Conservation (phyloP, 2,113 vertebrate genomes). For the Etheostoma spectabile region DNA sequence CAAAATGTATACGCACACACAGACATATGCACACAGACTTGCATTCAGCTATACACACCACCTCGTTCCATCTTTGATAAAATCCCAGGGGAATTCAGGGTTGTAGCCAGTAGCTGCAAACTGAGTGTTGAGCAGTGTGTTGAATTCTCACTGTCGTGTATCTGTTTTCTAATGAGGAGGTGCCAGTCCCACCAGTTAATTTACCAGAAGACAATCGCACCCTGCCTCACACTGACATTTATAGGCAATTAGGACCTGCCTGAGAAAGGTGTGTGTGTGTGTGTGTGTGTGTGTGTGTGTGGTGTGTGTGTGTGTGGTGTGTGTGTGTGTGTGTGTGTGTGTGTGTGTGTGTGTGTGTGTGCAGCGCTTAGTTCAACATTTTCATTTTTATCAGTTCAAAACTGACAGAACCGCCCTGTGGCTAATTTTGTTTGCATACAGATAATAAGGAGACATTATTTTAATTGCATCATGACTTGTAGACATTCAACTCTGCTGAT, state of each 20-base stretch:
- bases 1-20: slow-evolving; percentile 41
- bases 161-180: slow-evolving; percentile 79
- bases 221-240: slow-evolving; percentile 80
- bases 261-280: slow-evolving; percentile 45
- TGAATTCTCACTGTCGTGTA: slow-evolving; percentile 63
- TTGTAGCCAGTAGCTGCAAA: slow-evolving; percentile 54
- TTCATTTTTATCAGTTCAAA: slow-evolving; percentile 66
- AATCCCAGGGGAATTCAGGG: slow-evolving; percentile 58
- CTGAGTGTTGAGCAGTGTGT: slow-evolving; percentile 72
- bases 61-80: slow-evolving; percentile 37
- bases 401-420: slow-evolving; percentile 40
- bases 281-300: slow-evolving; percentile 29
- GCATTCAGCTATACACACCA: slow-evolving; percentile 37
- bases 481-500: slow-evolving; percentile 37
- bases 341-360: background rate
- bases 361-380: slow-evolving; percentile 57
- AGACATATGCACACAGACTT: slow-evolving; percentile 40
- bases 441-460: slow-evolving; percentile 63
- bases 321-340: too few species aligned
- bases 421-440: slow-evolving; percentile 64
- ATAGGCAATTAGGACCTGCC: slow-evolving; percentile 80
- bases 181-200: slow-evolving; percentile 74
- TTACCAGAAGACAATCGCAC: slow-evolving; percentile 73
- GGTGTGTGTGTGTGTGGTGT: too few species aligned
- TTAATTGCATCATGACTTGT: slow-evolving; percentile 65